Base-by-base conservation (phyloP, 92 coral and sea anemone genomes). In the Isaurus tuberculatus region DNA sequence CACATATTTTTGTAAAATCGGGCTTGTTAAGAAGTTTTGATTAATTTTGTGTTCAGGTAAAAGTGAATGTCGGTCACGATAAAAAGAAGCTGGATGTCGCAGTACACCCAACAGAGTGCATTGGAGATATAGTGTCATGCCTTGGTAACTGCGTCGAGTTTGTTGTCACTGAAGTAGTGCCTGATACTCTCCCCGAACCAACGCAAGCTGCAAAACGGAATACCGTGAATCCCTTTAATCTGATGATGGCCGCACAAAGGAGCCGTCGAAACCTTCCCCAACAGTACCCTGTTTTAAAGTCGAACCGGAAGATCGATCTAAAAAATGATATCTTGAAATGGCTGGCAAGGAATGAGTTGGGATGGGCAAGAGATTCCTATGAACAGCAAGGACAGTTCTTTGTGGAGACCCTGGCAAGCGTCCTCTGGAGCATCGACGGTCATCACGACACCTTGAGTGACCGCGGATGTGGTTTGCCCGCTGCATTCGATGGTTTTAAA, bases 271-370 rank as follows among this genome's bases (percentile, higher is more conserved):
- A 63, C 53, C 40, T 81, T 27, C 86, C 86, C 20, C 67, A n/a
- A 20, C 71, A 28, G 73, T 84, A 64, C 49, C 75, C 86, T 65
- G 86, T 82, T 34, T 32, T 75, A 10, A 80, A 44, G 70, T 48
- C 65, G 22, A 81, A 72, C 72, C 57, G 79, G 17, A 88, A 84
- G 86, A 70, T 85, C 8, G 85, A 74, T 64, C 88, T 88, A 16
- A 88, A 88, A 79, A 88, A 88, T 79, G 91, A 88, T 64, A 88
- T 88, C 65, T 80, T 84, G 72, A 79, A 75, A 70, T 88, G 91
- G 91, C 77, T 88, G 83, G 88, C 72, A 61, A 78, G 32, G 70
- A 88, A 88, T 79, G 81, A 69, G 88, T 66, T 88, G 51, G 91
- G 91, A 49, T 86, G 88, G 91, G 27, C 79, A 46, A 74, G 48